Base-by-base conservation (phyloP, 1,140 invertebrate genomes). In the Platyura marginata region DNA sequence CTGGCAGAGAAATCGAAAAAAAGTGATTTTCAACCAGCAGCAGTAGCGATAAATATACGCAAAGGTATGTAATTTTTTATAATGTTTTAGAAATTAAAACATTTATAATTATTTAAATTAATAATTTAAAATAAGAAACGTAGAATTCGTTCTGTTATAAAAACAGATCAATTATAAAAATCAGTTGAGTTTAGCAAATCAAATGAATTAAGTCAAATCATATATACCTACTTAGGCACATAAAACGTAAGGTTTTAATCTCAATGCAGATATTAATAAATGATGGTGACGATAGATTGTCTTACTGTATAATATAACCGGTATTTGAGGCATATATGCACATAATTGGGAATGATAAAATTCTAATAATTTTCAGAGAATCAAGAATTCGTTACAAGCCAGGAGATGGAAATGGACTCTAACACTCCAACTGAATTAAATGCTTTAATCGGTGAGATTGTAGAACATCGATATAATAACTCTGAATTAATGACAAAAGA, bases 31-130 rank as follows among this genome's bases (percentile, higher is more conserved):
- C 57, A 68, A 40, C 69, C 74, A 2, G 67, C 75, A 1, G 74
- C 72, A 2, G 70, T 70, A 51, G 59, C 75, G 34, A 59, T 72
- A 8, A 71, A 70, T 49, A 52, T 69, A 40, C 59, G 67, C 34
- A 63, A 47, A 39, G 41, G 32, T 34, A 15, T n/a, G 32, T 34
- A 11, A 3, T 34, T 4, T 15, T 8, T 8, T 8, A 13, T 6
- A 29, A 29, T n/a, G 8, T 5, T 11, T 36, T n/a, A 16, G 5
- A 36, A 36, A 11, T 36, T 6, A 6, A 36, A 5, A 9, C 4
- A 11, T 6, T 9, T 6, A 29, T 21, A 20, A 21, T 18, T 18
- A 20, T 18, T 38, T 18, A 3, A 2, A 21, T 11, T 18, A 38
- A 21, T n/a, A 18, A 6, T 36, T 18, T 18, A 18, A 6, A 10